phyloP scores from a whole-genome alignment of 2,113 vertebrate species.

The Laticauda laticaudata region DNA sequence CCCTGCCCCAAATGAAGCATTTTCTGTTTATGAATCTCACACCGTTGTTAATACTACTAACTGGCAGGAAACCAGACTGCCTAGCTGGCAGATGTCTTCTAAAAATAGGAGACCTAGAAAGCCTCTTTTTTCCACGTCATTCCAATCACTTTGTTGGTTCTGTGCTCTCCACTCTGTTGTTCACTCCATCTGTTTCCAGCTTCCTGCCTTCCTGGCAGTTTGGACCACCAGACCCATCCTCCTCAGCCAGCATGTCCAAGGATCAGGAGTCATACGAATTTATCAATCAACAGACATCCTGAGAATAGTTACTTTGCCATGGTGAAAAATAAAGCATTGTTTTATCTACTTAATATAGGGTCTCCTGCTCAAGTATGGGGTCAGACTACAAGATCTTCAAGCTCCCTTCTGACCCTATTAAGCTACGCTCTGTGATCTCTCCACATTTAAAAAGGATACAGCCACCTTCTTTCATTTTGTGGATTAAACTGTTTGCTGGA shows the following conservation, averaged over 20 bases:
- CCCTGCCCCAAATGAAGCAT: background rate
- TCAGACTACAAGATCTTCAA: no score
- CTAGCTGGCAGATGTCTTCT: background rate
- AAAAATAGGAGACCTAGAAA: background rate
- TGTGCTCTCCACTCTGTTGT: background rate
- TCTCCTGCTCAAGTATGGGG: no score
- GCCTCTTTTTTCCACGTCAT: background rate
- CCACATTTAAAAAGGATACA: background rate
- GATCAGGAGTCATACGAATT: background rate
- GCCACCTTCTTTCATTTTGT: background rate
- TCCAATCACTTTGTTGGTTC: background rate
- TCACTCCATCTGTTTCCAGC: background rate
- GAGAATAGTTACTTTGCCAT: background rate
- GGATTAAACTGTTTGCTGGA: background rate
- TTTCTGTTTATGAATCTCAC: background rate
- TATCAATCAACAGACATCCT: background rate
- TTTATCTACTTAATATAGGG: background rate
- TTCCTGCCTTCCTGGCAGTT: background rate
- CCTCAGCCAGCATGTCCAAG: background rate
- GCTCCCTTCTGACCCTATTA: background rate
- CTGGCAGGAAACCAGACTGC: background rate
- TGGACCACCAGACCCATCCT: background rate
- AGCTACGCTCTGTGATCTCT: background rate
- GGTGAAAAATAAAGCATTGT: background rate
- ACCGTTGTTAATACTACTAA: background rate